Evolutionary conservation across 2,888 invertebrate genomes (phyloP), one percentile per base, ranked within the genome.

Genomic region (Zaprionus bogoriensis): DNA sequence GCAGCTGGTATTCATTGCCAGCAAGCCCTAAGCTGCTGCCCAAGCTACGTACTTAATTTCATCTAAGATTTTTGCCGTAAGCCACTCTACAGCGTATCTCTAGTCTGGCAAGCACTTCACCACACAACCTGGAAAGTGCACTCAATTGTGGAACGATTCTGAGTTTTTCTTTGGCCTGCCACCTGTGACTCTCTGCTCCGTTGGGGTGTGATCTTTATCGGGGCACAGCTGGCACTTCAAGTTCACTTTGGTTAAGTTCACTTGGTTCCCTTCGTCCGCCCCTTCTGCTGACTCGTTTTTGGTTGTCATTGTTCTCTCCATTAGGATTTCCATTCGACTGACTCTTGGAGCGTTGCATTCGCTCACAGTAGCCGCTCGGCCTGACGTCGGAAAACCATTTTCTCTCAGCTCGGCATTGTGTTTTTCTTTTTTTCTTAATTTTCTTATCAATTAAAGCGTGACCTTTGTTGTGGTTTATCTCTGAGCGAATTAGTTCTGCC

Each of bases 401-500:
- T 48, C 12, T 14, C 25, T 25, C 48, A 67, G 47, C 38, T 55
- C 55, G 54, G 19, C 19, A 36, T 36, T 36, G 36, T 36, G 14
- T 7, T 12, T 7, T 19, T 54, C 65, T 28, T 42, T 44, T 41
- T 41, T 36, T 46, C 22, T 27, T 38, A 39, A 38, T 67, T 76
- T 68, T 75, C 69, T 82, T 82, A 82, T 82, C 82, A 82, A 82
- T 82, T 86, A 82, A 82, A 82, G 82, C 86, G 82, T 82, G 87
- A 82, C 87, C 82, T 82, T 82, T 82, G 77, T 82, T 82, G 82
- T 82, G 82, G 86, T 80, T 86, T 86, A 80, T 80, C 82, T 81
- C 79, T 71, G 59, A 63, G 71, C 63, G 74, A 83, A 83, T 79
- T 81, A 81, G 82, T 79, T 80, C 75, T 75, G 69, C 76, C 70